Conservation (phyloP, 2,888 invertebrate genomes). For the Diabrotica balteata region DNA sequence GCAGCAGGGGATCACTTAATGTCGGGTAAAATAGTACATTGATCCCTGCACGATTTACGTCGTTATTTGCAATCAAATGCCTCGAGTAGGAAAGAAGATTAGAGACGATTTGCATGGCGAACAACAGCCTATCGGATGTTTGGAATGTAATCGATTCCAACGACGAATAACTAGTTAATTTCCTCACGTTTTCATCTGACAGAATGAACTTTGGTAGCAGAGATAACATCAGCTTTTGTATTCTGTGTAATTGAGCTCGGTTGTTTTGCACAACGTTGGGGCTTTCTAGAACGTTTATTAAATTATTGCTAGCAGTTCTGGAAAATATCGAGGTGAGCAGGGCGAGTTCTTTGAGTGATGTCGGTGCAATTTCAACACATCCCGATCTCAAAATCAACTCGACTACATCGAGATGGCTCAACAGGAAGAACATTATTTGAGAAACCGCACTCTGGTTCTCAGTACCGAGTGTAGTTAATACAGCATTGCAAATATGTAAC, state of each 20-base stretch:
- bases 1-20: constrained; percentile 56
- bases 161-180: constrained; percentile 54
- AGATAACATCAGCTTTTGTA: constrained; percentile 78
- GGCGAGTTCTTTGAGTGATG: constrained; percentile 77
- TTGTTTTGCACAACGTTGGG: constrained; percentile 60
- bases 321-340: constrained; percentile 68
- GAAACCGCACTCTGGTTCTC: constrained; percentile 83
- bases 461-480: constrained; percentile 82
- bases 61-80: constrained; percentile 68
- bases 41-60: constrained; percentile 63
- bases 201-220: constrained; percentile 74
- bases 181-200: constrained; percentile 52
- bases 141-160: constrained; percentile 50
- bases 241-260: constrained; percentile 69
- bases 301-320: constrained; percentile 55
- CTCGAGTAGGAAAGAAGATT: constrained; percentile 76
- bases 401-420: constrained; percentile 83
- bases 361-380: constrained; percentile 69
- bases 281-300: constrained; percentile 54
- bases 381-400: constrained; percentile 78
- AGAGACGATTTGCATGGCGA: constrained; percentile 70
- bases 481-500: constrained; percentile 79
- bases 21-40: constrained; percentile 65
- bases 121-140: constrained; percentile 59
- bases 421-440: constrained; percentile 81